phyloP scores from a whole-genome alignment of 2,113 vertebrate species.

The Hystrix cristata region DNA sequence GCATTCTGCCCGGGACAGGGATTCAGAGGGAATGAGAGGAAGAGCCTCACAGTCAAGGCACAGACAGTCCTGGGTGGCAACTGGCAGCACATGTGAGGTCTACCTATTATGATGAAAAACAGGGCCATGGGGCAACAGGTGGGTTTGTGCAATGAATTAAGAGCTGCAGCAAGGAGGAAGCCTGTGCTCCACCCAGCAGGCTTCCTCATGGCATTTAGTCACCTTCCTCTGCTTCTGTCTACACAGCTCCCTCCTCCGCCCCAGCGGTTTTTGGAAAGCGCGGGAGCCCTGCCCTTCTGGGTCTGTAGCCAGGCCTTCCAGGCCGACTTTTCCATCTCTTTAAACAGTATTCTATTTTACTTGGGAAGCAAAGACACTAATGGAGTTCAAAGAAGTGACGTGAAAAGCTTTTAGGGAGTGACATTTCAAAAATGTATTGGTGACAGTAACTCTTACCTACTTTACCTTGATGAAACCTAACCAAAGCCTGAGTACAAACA shows the following conservation, averaged over 20 bases:
- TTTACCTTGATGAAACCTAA: slow-evolving; percentile 78
- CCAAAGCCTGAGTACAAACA: not conserved
- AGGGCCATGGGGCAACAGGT: accelerated
- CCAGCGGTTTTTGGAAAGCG: not conserved
- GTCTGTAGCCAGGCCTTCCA: not conserved
- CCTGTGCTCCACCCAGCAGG: not conserved
- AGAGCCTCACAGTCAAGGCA: not conserved
- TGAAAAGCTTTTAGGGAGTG: slow-evolving; percentile 71
- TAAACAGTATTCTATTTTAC: slow-evolving; percentile 44
- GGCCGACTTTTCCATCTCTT: not conserved
- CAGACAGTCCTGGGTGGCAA: not conserved
- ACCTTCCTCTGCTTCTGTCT: not conserved
- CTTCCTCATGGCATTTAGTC: not conserved
- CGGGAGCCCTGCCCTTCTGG: not conserved
- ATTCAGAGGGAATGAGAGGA: slow-evolving; percentile 12
- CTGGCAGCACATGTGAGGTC: not conserved
- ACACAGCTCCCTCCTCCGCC: accelerated
- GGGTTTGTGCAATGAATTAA: not conserved
- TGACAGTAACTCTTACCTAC: slow-evolving; percentile 71
- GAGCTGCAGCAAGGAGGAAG: not conserved
- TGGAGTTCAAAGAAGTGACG: slow-evolving; percentile 71
- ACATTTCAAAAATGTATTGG: slow-evolving; percentile 71
- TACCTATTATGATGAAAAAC: not conserved
- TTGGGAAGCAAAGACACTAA: slow-evolving; percentile 4
- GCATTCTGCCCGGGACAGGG: not conserved